Evolutionary conservation across 2,888 invertebrate species (phyloP).

Genomic region (Charanyca ferruginea): DNA sequence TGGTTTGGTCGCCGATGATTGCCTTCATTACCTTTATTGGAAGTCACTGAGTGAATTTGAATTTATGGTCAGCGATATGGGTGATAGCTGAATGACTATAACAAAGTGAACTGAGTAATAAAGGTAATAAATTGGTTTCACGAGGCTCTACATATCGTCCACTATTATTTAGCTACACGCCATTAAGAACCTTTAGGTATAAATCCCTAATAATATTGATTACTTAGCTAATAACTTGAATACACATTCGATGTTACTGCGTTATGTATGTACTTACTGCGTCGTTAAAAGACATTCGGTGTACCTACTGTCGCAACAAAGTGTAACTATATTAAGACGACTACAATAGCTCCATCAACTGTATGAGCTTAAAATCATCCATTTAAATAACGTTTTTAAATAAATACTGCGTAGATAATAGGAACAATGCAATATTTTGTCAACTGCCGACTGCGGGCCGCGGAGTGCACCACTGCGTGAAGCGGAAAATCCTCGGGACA

Average conservation of each 20-base stretch:
- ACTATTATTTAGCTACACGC: slow-evolving; percentile 65
- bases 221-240: slow-evolving; percentile 49
- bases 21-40: slow-evolving; percentile 90
- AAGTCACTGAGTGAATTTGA: slow-evolving; percentile 89
- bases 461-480: slow-evolving; percentile 89
- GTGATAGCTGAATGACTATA: slow-evolving; percentile 88
- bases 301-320: slow-evolving; percentile 72
- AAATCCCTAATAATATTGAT: slow-evolving; percentile 35
- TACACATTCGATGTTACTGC: slow-evolving; percentile 19
- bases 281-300: slow-evolving; percentile 71
- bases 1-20: slow-evolving; percentile 87
- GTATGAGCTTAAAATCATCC: slow-evolving; percentile 90
- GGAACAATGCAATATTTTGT: slow-evolving; percentile 91
- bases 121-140: slow-evolving; percentile 87
- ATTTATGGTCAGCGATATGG: slow-evolving; percentile 88
- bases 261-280: slow-evolving; percentile 30
- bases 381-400: slow-evolving; percentile 91
- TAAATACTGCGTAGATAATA: slow-evolving; percentile 90
- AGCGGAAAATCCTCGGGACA: slow-evolving; percentile 91
- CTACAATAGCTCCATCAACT: slow-evolving; percentile 86
- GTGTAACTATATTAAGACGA: slow-evolving; percentile 82
- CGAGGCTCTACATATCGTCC: slow-evolving; percentile 72
- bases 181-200: slow-evolving; percentile 49
- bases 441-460: slow-evolving; percentile 89
- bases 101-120: slow-evolving; percentile 88